Percentiles rank a stretch among this genome's conserved stretches.
Conservation (phyloP, 2,113 vertebrate species). For the Colossoma macropomum region DNA sequence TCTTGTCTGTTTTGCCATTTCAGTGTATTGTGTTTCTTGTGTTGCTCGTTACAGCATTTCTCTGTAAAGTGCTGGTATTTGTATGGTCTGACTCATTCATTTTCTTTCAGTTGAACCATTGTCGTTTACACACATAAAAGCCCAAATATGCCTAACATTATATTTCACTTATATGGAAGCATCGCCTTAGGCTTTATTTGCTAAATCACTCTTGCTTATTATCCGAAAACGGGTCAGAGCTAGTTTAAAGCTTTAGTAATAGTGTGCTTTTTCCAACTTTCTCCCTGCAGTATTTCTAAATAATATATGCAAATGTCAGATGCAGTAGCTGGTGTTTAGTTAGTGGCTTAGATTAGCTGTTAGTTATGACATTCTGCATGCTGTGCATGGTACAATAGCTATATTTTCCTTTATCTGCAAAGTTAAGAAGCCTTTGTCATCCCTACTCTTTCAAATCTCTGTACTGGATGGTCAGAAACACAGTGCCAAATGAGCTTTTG, state of each 20-base stretch:
- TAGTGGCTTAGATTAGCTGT: not conserved
- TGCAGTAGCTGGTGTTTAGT: slow-evolving; percentile 28
- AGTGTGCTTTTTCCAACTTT: slow-evolving; percentile 14
- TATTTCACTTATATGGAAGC: not conserved
- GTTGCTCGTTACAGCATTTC: slow-evolving; percentile 65
- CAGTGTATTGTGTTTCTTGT: slow-evolving; percentile 64
- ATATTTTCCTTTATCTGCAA: not conserved
- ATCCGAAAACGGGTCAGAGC: not conserved
- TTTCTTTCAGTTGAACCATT: slow-evolving; percentile 17
- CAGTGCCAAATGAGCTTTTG: slow-evolving; percentile 42
- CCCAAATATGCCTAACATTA: slow-evolving; percentile 23
- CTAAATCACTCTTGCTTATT: not conserved
- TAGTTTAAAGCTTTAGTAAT: not conserved
- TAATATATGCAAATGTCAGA: slow-evolving; percentile 29
- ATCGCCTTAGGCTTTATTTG: not conserved
- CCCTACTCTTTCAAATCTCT: not conserved
- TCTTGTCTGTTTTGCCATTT: slow-evolving; percentile 64
- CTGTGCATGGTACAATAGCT: not conserved
- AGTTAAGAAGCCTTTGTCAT: slow-evolving; percentile 1
- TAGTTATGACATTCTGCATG: slow-evolving; percentile 14
- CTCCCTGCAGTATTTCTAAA: not conserved
- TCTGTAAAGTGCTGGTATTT: slow-evolving; percentile 64
- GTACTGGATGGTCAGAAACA: not conserved
- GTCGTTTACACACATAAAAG: slow-evolving; percentile 14
- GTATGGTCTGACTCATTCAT: slow-evolving; percentile 61